Base-by-base conservation (phyloP, 2,113 vertebrate genomes). In the Merops nubicus region DNA sequence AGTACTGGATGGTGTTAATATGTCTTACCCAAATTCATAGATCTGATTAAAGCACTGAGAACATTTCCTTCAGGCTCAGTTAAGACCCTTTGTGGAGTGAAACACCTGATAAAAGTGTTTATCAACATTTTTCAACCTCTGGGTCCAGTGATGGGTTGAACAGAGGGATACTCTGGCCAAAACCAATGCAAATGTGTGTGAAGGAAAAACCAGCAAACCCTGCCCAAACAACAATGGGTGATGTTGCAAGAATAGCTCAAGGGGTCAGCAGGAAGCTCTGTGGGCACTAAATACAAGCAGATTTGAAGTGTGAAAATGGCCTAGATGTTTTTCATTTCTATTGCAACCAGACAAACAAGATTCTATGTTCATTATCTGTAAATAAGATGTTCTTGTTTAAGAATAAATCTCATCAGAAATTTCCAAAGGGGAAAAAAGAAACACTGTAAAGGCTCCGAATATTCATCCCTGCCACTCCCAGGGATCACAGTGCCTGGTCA, bases 31-130 rank as follows among this genome's bases (percentile, higher is more conserved):
- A 74, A 89, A 95, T 77, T 69, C 2, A 0, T 33, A 80, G 33
- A n/a, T 64, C 53, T 95, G 57, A 69, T 82, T 85, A 94, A 85
- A 94, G 36, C 26, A 62, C 31, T 72, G 57, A 43, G 68, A 74
- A 85, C 23, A 36, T 76, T 59, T 91, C n/a, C 42, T 93, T 85
- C 50, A 50, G 74, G 50, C 25, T 93, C 74, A 59, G 29, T 57
- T 72, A 88, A 94, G 45, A 60, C 6, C 10, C 42, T 85, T 68
- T 36, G 23, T 72, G 60, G 51, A 29, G 22, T 29, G 23, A 91
- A 89, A 88, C 12, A 79, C 11, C 34, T 83, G 57, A 76, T 57
- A 77, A 88, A 85, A 83, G 26, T 19, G n/a, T n/a, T n/a, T n/a
- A n/a, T n/a, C n/a, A n/a, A n/a, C n/a, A n/a, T n/a, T n/a, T 21